Conservation (phyloP, 2,888 invertebrate species). For the Hipparchia sbordonii region DNA sequence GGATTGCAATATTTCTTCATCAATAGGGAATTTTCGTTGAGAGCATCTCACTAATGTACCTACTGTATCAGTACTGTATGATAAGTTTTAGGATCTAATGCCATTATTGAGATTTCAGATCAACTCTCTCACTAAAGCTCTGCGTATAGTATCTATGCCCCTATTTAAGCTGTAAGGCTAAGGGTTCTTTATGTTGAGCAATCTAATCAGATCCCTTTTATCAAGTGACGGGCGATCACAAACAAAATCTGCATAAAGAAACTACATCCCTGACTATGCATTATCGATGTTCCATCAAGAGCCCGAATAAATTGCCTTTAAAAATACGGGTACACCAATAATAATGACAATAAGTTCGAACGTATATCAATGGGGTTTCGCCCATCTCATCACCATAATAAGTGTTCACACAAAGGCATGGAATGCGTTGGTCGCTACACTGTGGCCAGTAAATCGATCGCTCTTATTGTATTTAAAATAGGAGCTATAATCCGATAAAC, state of each 20-base stretch:
- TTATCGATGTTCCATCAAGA: conserved; percentile 69
- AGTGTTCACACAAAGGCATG: conserved; percentile 49
- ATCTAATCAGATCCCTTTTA: conserved; percentile 15
- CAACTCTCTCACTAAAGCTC: not conserved
- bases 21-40: conserved; percentile 1
- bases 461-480: conserved; percentile 24
- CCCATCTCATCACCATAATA: conserved; percentile 79
- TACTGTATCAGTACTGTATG: not conserved
- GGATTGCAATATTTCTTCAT: not conserved
- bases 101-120: not conserved
- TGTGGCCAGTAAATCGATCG: conserved; percentile 36
- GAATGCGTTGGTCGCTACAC: conserved; percentile 52
- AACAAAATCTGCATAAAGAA: conserved; percentile 31
- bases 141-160: not conserved
- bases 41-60: not conserved
- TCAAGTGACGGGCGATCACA: conserved; percentile 14
- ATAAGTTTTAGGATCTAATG: not conserved
- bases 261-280: conserved; percentile 51
- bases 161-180: not conserved
- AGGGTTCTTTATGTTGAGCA: conserved; percentile 1
- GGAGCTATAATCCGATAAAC: conserved; percentile 30
- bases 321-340: conserved; percentile 69
- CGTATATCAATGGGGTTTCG: conserved; percentile 78
- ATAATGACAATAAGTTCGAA: conserved; percentile 75
- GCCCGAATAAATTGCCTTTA: conserved; percentile 74